Base-by-base conservation (phyloP, 1,140 invertebrate genomes). In the Formica selysi region DNA sequence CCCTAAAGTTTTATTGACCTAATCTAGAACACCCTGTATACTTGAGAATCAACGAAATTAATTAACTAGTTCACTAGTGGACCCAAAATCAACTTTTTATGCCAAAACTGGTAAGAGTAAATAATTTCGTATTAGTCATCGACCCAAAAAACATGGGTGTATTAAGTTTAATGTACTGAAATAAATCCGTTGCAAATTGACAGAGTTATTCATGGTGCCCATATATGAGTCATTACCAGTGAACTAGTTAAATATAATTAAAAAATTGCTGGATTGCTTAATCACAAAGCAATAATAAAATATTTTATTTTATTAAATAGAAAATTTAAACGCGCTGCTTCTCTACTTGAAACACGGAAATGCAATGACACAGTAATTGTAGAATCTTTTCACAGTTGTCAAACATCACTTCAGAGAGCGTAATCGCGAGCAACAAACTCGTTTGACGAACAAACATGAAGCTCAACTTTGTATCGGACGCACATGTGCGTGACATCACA, bases 401-500 rank as follows among this genome's bases (percentile, higher is more conserved):
- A 38, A 44, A 16, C 22, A 1, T 78, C 48, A 16, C 48, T 51
- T 51, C 0, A 51, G 5, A 51, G 4, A 16, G 32, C 8, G 11
- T 19, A 71, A n/a, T 13, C 57, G 29, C 29, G 19, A 29, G 19
- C n/a, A 11, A 7, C 10, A 29, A 61, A 81, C 7, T 81, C 19
- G 22, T 2, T 2, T 51, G 48, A 44, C 22, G 19, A 26, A 13
- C n/a, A 51, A 26, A 26, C 26, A 36, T 26, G 44, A 41, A n/a
- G 54, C 1, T 71, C 22, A 44, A 81, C 26, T 44, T 68, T 44
- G 38, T 19, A 29, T 76, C 44, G 16, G 32, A 44, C 16, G 48
- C 62, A 80, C 64, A 80, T 57, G 36, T 80, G 64, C 54, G 79
- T 73, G 79, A 83, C 68, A 61, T 61, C n/a, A 51, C 48, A 73